A percentile compares a stretch with the other conserved stretches of the same genome.
These are phyloP conservation scores for Baronia brevicornis DNA, from an alignment of 2,888 invertebrate species.

Conservation along the genomic window DNA sequence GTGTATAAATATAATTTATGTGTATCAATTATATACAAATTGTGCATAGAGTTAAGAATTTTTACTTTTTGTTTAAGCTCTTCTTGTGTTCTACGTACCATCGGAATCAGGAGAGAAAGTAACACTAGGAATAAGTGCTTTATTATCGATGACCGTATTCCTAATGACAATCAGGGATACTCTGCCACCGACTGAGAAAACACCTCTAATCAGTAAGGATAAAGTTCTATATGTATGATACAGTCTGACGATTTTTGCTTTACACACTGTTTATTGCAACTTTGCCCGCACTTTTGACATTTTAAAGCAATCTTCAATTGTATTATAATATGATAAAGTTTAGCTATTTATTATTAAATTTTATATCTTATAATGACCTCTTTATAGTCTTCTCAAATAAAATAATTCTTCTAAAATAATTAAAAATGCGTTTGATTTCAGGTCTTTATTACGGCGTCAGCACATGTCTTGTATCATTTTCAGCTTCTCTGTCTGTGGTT, in stretches of 20 bases:
- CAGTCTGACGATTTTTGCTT: too few relatives aligned
- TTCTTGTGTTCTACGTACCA: constrained; percentile 91
- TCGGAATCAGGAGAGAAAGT: constrained; percentile 92
- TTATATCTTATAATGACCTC: too few relatives aligned
- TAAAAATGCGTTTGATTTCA: constrained; percentile 42
- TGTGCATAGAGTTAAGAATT: too few relatives aligned
- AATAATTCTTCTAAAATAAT: neutral
- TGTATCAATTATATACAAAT: too few relatives aligned
- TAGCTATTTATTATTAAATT: too few relatives aligned
- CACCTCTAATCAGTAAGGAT: constrained; percentile 87
- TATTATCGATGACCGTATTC: constrained; percentile 92
- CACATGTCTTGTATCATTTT: constrained; percentile 87
- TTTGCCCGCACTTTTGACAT: constrained; percentile 4
- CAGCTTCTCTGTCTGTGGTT: constrained; percentile 87
- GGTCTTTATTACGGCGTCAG: constrained; percentile 89
- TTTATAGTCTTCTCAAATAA: too few relatives aligned
- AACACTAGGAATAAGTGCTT: constrained; percentile 88
- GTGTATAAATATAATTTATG: too few relatives aligned
- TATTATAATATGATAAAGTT: too few relatives aligned
- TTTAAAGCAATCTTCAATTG: too few relatives aligned
- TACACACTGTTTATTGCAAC: constrained; percentile 5
- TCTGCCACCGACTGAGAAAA: constrained; percentile 90
- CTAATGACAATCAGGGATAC: constrained; percentile 91
- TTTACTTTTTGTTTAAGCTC: constrained; percentile 67
- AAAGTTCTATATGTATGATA: too few relatives aligned